Percentiles rank a stretch among this genome's conserved stretches.
Evolutionary conservation across 2,797 vertebrate genomes (phyloP).

Genomic region (Phalanger gymnotis): DNA sequence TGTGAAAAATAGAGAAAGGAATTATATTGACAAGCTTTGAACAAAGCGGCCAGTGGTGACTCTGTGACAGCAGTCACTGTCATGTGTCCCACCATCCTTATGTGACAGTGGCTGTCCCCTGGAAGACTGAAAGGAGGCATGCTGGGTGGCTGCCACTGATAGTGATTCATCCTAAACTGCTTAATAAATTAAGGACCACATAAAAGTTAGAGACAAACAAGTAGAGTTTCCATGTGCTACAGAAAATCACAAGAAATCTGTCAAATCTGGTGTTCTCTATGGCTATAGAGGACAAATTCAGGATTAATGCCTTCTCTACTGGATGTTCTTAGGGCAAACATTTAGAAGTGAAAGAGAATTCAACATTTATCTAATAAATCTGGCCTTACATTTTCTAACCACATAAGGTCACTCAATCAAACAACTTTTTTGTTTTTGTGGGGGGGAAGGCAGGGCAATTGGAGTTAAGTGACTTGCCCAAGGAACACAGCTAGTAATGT

Average conservation of each 20-base stretch:
- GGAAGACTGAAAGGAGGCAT: neutral
- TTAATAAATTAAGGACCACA: neutral
- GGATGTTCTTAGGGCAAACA: neutral
- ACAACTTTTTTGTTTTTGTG: too few relatives aligned
- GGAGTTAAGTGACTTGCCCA: too few relatives aligned
- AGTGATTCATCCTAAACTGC: neutral
- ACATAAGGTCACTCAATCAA: neutral
- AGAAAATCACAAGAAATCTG: constrained; percentile 24
- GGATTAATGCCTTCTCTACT: neutral
- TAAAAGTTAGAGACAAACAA: constrained; percentile 37
- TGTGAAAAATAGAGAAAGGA: constrained; percentile 76
- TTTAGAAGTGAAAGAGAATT: neutral
- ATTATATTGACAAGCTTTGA: constrained; percentile 34
- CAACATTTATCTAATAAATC: neutral
- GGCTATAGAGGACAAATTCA: neutral
- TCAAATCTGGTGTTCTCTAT: constrained; percentile 29
- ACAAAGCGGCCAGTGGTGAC: constrained; percentile 16
- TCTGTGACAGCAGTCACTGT: neutral
- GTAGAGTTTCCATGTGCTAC: neutral
- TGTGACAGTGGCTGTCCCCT: neutral
- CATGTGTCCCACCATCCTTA: neutral
- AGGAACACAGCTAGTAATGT: too few relatives aligned
- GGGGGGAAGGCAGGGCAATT: too few relatives aligned
- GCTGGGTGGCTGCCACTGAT: neutral
- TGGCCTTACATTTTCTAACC: neutral